Evolutionary conservation across 2,797 vertebrate genomes (phyloP).

Genomic region (Pangasius larnaudii): DNA sequence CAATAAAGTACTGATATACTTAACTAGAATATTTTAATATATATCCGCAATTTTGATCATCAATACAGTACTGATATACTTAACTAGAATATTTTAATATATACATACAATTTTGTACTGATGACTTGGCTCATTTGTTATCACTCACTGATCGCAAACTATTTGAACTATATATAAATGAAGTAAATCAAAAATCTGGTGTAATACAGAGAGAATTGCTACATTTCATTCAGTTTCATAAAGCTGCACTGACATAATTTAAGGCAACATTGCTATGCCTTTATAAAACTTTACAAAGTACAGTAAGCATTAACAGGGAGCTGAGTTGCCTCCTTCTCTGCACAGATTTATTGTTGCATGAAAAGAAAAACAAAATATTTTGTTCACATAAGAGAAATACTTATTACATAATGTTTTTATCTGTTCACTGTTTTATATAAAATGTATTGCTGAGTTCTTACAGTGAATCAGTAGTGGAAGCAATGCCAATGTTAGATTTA

Average conservation of each 20-base stretch:
- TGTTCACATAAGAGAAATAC: not conserved
- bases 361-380: not conserved
- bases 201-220: not conserved
- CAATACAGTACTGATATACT: not conserved
- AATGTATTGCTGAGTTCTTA: not conserved
- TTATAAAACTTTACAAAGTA: constrained; percentile 3
- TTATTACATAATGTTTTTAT: not conserved
- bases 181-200: not conserved
- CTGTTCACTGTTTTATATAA: not conserved
- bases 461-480: not conserved
- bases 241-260: not conserved
- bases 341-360: not conserved
- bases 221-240: not conserved
- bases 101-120: not conserved
- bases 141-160: not conserved
- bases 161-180: not conserved
- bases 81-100: not conserved
- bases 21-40: not conserved
- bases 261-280: not conserved
- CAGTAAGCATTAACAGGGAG: not conserved
- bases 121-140: not conserved
- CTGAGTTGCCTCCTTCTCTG: not conserved
- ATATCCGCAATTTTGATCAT: not conserved
- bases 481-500: not conserved
- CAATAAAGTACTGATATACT: not conserved